Base-by-base conservation (phyloP, 2,113 vertebrate species). In the Tupaia tana region DNA sequence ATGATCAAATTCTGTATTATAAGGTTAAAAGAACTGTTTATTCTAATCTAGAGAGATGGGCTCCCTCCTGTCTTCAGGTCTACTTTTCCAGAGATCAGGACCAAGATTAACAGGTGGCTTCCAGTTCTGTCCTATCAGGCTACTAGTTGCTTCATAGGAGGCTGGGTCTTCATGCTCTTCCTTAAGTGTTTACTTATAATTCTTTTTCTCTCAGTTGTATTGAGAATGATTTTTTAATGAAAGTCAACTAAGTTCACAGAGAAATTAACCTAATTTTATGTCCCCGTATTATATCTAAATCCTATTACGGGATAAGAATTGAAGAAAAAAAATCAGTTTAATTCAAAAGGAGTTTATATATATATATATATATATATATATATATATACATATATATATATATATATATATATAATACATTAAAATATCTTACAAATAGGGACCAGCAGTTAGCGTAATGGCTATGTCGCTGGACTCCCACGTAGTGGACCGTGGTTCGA, bases 181-280 rank as follows among this genome's bases (percentile, higher is more conserved):
- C 67, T 67, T 85, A 92, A 80, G 18, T 1, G 4, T 0, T 81
- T 25, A 11, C 27, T 93, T 77, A 31, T 75, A 75, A 31, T 81
- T 86, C 31, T 27, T 95, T 90, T 80, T 88, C 18, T 89, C 22
- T 95, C 11, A 67, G 24, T 89, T 90, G 13, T 64, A 73, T 24
- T 78, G 3, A 15, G 4, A 69, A 34, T 71, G 15, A 86, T 14
- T 43, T 69, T 84, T 92, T 81, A 86, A 95, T 84, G 27, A 95
- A 78, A 93, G 14, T 56, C 2, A 6, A 20, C 71, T 81, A 43
- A 69, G 3, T 70, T 91, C 25, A 69, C 18, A 84, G 54, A 69
- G 4, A 94, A 80, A 86, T 89, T 25, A 85, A 77, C 22, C 70
- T 67, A 83, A 90, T 82, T 82, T 15, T 52, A 27, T 88, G 6